Base-by-base conservation (phyloP, 2,888 invertebrate genomes). In the Drosophila anomelani region DNA sequence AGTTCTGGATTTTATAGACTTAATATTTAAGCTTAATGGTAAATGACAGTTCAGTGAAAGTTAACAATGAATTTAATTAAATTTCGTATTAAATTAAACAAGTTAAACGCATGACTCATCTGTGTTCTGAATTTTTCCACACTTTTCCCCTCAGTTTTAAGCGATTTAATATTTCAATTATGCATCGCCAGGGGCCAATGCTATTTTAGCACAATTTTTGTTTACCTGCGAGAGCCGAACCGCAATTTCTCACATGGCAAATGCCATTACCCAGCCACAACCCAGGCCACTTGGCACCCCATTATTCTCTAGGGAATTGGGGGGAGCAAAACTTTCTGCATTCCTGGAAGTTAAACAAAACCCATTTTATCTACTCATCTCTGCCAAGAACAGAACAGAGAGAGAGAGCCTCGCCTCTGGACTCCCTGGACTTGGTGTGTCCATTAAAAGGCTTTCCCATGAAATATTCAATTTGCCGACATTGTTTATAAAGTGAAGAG, bases 401-500 rank as follows among this genome's bases (percentile, higher is more conserved):
- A 51, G 34, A 29, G 29, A 1, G 29, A 8, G 7, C 20, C 20
- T 20, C 20, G 20, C 20, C 20, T 4, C 51, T 20, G 13, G 49
- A 13, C 44, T 39, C 44, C 39, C 32, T 41, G 46, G 53, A 53
- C 60, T 70, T 70, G 20, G 20, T 20, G 53, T 59, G 36, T 54
- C 72, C 60, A 71, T 72, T 70, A 72, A 70, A 60, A 71, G 54
- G 70, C 72, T 54, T 62, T 72, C 75, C 60, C 62, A 57, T 73
- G 55, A 57, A 72, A 72, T 72, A 72, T 72, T 72, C 74, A 72
- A 72, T 72, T 74, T 63, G 56, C 64, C 59, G 38, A 47, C 72
- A 72, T 63, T 73, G 74, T 74, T 72, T 72, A 74, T 73, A 63
- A 74, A 73, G 56, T 63, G 56, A 51, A 57, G 55, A 73, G 63